Evolutionary conservation across 2,888 invertebrate genomes (phyloP).

Genomic region (Torymus texanus): DNA sequence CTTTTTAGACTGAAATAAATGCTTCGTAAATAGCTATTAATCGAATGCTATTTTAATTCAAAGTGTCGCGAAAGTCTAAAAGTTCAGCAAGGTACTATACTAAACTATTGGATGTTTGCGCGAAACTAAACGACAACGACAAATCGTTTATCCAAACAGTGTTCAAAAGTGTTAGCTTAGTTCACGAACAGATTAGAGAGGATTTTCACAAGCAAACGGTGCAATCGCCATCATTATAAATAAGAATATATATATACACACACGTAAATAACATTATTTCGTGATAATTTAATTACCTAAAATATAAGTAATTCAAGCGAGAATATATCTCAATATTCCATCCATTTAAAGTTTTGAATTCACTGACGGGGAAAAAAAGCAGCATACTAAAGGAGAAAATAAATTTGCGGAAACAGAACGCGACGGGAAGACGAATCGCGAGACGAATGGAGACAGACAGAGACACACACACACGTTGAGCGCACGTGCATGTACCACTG

Average conservation of each 20-base stretch:
- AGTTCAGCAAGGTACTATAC: neutral
- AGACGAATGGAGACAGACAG: neutral
- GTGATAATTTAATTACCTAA: no score
- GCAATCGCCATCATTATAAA: no score
- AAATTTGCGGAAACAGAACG: neutral
- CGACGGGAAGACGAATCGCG: neutral
- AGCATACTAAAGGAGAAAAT: neutral
- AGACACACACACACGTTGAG: neutral
- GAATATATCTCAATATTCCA: no score
- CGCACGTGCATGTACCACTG: no score
- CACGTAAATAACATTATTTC: no score
- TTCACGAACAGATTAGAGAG: neutral
- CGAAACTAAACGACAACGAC: slow-evolving; percentile 24
- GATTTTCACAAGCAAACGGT: no score
- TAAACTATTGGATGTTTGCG: slow-evolving; percentile 3
- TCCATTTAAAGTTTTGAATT: no score
- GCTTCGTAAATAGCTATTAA: no score
- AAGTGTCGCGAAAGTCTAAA: neutral
- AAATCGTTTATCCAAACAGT: slow-evolving; percentile 21
- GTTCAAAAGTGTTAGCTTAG: slow-evolving; percentile 6
- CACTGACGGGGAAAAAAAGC: no score
- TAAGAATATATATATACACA: no score
- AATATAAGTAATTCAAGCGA: no score
- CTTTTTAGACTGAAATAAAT: no score
- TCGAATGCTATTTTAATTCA: neutral